Percentiles rank a stretch among this genome's conserved stretches.
Conservation (phyloP, 2,113 vertebrate species). For the Toxostoma redivivum region DNA sequence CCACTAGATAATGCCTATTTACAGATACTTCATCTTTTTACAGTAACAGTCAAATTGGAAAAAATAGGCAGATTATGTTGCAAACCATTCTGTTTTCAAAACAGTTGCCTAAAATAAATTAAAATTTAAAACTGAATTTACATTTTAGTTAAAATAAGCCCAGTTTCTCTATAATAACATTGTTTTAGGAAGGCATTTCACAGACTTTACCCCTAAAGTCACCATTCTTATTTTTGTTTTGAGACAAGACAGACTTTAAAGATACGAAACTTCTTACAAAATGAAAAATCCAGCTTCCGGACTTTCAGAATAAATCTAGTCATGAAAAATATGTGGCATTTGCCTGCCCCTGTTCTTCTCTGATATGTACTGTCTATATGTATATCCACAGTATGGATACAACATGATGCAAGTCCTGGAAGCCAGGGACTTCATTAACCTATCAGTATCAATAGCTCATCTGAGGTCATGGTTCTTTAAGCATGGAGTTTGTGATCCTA, state of each 20-base stretch:
- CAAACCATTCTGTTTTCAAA: not conserved
- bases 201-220: not conserved
- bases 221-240: not conserved
- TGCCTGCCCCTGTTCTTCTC: not conserved
- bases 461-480: not conserved
- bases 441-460: not conserved
- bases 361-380: not conserved
- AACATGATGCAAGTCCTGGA: not conserved
- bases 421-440: not conserved
- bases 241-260: not conserved
- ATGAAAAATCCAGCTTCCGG: not conserved
- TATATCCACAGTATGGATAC: not conserved
- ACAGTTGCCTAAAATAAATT: not conserved
- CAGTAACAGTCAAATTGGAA: not conserved
- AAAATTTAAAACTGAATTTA: not conserved
- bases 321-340: not conserved
- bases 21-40: not conserved
- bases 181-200: not conserved
- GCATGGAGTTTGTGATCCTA: not conserved
- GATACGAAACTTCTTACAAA: not conserved
- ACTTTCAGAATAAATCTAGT: not conserved
- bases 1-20: not conserved
- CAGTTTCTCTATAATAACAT: not conserved
- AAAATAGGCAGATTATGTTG: not conserved
- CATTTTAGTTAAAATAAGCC: not conserved